A percentile compares a stretch with the other conserved stretches of the same genome.
These are phyloP conservation scores for Crocuta crocuta DNA, from an alignment of 2,113 vertebrate genomes.

Conservation along the genomic window DNA sequence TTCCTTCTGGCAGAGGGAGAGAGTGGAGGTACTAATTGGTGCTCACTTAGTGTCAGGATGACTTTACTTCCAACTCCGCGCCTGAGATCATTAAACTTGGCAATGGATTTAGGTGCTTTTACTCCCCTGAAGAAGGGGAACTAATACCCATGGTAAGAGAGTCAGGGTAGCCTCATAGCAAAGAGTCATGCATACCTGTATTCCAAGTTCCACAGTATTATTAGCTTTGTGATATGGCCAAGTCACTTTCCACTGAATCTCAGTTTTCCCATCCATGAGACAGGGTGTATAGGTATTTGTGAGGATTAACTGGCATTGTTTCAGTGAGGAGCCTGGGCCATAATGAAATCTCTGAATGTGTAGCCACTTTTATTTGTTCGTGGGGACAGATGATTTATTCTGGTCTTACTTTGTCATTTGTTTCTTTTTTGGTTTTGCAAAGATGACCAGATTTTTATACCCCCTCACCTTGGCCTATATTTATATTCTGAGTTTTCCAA, in stretches of 20 bases:
- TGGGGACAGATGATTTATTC: neutral
- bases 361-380: neutral
- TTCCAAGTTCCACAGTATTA: neutral
- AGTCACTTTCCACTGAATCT: neutral
- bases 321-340: neutral
- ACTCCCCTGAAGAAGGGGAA: neutral
- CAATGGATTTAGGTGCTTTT: neutral
- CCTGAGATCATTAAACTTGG: neutral
- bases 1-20: neutral
- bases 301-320: neutral
- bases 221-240: neutral
- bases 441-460: neutral
- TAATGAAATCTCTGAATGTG: neutral
- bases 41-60: neutral
- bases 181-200: neutral
- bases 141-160: neutral
- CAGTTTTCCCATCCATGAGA: neutral
- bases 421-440: neutral
- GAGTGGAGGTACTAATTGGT: neutral
- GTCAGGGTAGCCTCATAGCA: neutral
- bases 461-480: neutral
- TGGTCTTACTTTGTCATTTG: neutral
- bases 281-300: neutral
- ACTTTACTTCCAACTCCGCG: neutral
- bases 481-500: neutral